phyloP scores from a whole-genome alignment of 2,113 vertebrate genomes.

The Zosterops japonicus region DNA sequence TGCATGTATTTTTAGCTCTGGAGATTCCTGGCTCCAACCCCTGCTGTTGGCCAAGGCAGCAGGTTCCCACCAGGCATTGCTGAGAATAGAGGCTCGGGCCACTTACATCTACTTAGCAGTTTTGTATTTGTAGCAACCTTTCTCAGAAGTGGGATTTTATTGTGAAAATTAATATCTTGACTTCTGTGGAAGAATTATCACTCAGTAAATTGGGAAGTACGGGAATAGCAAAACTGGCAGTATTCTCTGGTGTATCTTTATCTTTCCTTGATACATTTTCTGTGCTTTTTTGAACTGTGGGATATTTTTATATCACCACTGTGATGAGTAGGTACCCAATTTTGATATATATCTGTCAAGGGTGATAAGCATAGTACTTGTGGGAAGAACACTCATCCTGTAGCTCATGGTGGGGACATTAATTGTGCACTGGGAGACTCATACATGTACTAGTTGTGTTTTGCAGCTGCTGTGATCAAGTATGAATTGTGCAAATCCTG shows the following conservation, averaged over 20 bases:
- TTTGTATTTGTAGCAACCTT: slow-evolving; percentile 3
- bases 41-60: background rate
- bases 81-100: slow-evolving; percentile 15
- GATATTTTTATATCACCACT: background rate
- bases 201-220: slow-evolving; percentile 11
- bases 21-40: slow-evolving; percentile 20
- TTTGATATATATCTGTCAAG: slow-evolving; percentile 7
- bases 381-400: background rate
- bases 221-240: slow-evolving; percentile 23
- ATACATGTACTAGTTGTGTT: background rate
- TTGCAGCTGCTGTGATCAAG: background rate
- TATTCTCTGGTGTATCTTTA: slow-evolving; percentile 11
- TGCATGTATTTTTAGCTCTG: background rate
- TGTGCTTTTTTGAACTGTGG: background rate
- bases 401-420: background rate
- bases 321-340: background rate
- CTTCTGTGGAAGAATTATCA: slow-evolving; percentile 11
- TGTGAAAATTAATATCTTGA: slow-evolving; percentile 35
- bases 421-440: background rate
- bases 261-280: background rate
- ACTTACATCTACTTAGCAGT: background rate
- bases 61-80: slow-evolving; percentile 1
- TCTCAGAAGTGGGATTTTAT: slow-evolving; percentile 7
- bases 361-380: background rate
- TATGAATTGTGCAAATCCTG: background rate